phyloP scores from a whole-genome alignment of 2,113 vertebrate genomes.

The Psephotus haematonotus region DNA sequence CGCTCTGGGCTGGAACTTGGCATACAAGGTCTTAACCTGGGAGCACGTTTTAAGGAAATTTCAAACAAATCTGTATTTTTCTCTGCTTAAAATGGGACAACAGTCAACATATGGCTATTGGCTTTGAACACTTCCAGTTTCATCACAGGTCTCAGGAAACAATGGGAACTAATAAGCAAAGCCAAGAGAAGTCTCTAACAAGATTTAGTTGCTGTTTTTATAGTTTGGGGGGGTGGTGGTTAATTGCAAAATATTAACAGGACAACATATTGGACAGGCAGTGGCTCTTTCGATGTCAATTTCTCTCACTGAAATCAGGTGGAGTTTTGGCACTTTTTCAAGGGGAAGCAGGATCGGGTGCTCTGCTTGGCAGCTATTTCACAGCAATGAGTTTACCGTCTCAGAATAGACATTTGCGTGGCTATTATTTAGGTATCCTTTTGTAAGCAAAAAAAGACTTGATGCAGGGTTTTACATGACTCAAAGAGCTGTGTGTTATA shows the following conservation, averaged over 20 bases:
- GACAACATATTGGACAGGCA: not conserved
- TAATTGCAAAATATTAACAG: not conserved
- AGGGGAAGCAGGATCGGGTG: not conserved
- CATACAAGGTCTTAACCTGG: slow-evolving; percentile 75
- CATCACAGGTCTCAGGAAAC: not conserved
- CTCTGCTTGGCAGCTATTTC: not conserved
- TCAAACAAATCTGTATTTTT: slow-evolving; percentile 59
- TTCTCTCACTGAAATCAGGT: not conserved
- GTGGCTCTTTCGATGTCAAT: not conserved
- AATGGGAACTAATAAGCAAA: not conserved
- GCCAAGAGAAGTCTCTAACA: not conserved
- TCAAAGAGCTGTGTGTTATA: not conserved
- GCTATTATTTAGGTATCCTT: not conserved
- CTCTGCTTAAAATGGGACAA: slow-evolving; percentile 8
- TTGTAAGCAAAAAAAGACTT: not conserved
- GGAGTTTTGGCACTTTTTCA: not conserved
- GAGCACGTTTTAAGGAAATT: slow-evolving; percentile 66
- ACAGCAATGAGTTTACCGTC: not conserved
- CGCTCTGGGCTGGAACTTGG: slow-evolving; percentile 74
- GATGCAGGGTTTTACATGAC: not conserved
- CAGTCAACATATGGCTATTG: not conserved
- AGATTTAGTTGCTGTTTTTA: not conserved
- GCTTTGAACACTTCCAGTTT: not conserved
- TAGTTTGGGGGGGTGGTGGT: not conserved
- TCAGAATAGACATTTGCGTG: not conserved